These are phyloP conservation scores for human DNA, from an alignment of 2,113 vertebrate genomes.

Conservation along the genomic window DNA sequence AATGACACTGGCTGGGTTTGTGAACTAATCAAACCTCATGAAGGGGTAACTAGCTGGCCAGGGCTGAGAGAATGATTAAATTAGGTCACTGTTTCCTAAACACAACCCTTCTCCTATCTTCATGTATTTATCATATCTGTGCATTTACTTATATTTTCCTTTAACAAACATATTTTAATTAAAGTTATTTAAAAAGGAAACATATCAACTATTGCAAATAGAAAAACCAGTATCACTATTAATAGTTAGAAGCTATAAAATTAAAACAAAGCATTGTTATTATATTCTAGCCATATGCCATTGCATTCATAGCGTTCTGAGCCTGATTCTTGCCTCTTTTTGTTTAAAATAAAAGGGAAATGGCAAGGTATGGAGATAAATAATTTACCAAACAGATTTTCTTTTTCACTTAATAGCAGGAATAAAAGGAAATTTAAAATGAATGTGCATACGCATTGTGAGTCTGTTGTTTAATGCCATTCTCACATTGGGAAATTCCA, in stretches of 20 bases:
- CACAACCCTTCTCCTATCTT: neutral
- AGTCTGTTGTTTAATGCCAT: neutral
- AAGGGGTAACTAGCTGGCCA: too few relatives aligned
- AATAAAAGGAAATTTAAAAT: neutral
- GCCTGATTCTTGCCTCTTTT: neutral
- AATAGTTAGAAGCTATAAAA: neutral
- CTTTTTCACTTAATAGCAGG: neutral
- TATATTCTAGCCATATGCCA: neutral
- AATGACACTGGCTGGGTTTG: neutral
- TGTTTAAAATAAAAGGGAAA: slow-evolving; percentile 1
- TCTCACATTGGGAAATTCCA: neutral
- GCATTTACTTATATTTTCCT: neutral
- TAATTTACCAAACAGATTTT: neutral
- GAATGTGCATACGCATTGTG: neutral
- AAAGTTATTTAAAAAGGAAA: neutral
- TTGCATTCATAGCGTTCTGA: neutral
- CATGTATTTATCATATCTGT: neutral
- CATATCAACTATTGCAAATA: neutral
- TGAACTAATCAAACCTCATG: too few relatives aligned
- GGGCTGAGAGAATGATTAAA: too few relatives aligned
- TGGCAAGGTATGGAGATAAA: neutral
- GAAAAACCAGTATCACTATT: neutral
- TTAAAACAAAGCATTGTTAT: neutral
- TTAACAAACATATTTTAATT: neutral
- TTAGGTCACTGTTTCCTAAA: neutral